These are phyloP conservation scores for Prionailurus viverrinus DNA, from an alignment of 2,113 vertebrate genomes.

Conservation along the genomic window DNA sequence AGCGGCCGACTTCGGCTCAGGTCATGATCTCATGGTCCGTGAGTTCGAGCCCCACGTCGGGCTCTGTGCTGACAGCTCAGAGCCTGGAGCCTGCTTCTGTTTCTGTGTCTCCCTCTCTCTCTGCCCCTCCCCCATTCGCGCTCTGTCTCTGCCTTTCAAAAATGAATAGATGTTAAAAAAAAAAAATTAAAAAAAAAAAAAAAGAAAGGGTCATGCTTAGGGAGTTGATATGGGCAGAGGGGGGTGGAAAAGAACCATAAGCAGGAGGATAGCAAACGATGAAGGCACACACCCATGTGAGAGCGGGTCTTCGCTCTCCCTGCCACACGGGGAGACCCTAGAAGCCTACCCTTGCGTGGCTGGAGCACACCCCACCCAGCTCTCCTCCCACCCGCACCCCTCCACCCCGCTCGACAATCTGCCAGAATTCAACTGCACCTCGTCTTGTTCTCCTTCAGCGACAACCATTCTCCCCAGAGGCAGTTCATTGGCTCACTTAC, in stretches of 20 bases:
- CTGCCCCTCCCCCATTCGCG: too few relatives aligned
- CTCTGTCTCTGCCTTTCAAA: too few relatives aligned
- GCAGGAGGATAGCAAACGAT: background rate
- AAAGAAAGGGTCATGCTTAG: background rate
- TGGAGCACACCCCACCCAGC: background rate
- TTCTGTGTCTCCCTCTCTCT: too few relatives aligned
- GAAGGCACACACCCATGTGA: background rate
- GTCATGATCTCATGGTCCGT: too few relatives aligned
- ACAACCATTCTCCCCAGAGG: background rate
- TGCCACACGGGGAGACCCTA: background rate
- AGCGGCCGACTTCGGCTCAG: too few relatives aligned
- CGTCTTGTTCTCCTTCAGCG: background rate
- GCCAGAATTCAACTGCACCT: background rate
- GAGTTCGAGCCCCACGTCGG: accelerated
- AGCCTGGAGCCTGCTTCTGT: too few relatives aligned
- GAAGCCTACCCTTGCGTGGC: background rate
- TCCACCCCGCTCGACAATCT: too few relatives aligned
- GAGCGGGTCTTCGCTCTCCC: background rate
- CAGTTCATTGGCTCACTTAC: background rate
- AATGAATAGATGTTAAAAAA: too few relatives aligned
- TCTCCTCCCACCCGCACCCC: background rate
- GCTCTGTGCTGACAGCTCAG: too few relatives aligned
- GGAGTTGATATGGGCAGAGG: background rate
- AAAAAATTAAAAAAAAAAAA: too few relatives aligned
- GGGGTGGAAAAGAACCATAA: background rate